Evolutionary conservation across 2,797 vertebrate species (phyloP).

Genomic region (Semotilus atromaculatus): DNA sequence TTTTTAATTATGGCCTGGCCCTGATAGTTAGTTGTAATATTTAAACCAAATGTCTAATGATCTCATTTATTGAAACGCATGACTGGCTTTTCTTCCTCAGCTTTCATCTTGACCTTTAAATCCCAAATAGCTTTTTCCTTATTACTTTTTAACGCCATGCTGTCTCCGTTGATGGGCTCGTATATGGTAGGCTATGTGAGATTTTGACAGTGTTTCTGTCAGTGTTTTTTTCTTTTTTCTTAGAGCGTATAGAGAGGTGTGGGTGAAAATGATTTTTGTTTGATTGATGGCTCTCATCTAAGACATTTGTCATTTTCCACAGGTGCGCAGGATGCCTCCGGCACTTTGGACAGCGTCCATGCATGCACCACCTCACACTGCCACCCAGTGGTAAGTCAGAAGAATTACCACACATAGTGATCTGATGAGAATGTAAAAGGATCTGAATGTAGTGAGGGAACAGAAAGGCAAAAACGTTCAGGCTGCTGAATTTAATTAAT

Average conservation of each 20-base stretch:
- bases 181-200: conserved; percentile 42
- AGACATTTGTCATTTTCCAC: conserved; percentile 50
- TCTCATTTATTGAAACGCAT: conserved; percentile 44
- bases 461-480: background rate
- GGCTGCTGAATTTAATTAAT: background rate
- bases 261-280: conserved; percentile 57
- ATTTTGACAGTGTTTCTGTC: conserved; percentile 52
- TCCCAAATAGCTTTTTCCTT: conserved; percentile 64
- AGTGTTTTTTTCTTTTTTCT: conserved; percentile 60
- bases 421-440: background rate
- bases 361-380: conserved; percentile 56
- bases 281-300: conserved; percentile 60
- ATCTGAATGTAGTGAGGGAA: background rate
- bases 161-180: conserved; percentile 51
- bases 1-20: conserved; percentile 36
- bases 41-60: conserved; percentile 31
- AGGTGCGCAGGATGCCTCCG: background rate
- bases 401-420: background rate
- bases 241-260: conserved; percentile 44
- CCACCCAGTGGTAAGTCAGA: conserved; percentile 63
- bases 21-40: conserved; percentile 28
- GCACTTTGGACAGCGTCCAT: conserved; percentile 5
- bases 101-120: conserved; percentile 56
- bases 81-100: conserved; percentile 49
- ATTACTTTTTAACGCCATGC: conserved; percentile 61